Evolutionary conservation across 2,113 vertebrate genomes (phyloP).

Genomic region (Menura novaehollandiae): DNA sequence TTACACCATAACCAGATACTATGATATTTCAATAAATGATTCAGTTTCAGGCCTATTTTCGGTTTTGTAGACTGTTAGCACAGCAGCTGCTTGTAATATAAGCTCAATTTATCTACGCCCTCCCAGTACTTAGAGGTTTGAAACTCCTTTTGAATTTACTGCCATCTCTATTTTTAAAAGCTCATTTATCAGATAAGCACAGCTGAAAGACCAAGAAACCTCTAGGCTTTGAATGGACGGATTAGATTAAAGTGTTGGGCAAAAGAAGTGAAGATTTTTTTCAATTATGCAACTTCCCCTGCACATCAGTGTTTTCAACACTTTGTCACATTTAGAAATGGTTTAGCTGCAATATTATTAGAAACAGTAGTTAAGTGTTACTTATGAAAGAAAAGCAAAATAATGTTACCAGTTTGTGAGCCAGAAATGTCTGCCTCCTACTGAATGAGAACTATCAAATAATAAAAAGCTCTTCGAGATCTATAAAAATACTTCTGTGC

Average conservation of each 20-base stretch:
- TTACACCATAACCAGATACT: not conserved
- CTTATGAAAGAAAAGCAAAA: conserved; percentile 58
- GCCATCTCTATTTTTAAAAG: conserved; percentile 46
- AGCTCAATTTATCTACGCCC: not conserved
- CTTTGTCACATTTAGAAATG: conserved; percentile 57
- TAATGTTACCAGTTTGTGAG: conserved; percentile 43
- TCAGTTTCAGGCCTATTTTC: not conserved
- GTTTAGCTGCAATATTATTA: conserved; percentile 61
- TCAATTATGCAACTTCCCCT: conserved; percentile 56
- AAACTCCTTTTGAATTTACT: conserved; percentile 33
- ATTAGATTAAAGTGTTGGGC: conserved; percentile 55
- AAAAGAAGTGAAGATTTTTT: conserved; percentile 41
- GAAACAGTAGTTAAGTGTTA: conserved; percentile 59
- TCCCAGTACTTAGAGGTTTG: not conserved
- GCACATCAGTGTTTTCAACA: conserved; percentile 50
- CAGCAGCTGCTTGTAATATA: conserved; percentile 16
- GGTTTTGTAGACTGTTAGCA: not conserved
- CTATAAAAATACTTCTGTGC: not conserved
- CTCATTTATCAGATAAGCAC: conserved; percentile 3
- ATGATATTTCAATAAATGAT: not conserved
- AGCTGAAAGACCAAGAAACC: conserved; percentile 39
- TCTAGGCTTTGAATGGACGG: conserved; percentile 49
- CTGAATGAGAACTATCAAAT: conserved; percentile 13
- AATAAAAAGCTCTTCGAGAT: conserved; percentile 11
- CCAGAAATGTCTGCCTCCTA: conserved; percentile 29